Evolutionary conservation across 2,888 invertebrate species (phyloP).

Genomic region (Copidosoma aretas): DNA sequence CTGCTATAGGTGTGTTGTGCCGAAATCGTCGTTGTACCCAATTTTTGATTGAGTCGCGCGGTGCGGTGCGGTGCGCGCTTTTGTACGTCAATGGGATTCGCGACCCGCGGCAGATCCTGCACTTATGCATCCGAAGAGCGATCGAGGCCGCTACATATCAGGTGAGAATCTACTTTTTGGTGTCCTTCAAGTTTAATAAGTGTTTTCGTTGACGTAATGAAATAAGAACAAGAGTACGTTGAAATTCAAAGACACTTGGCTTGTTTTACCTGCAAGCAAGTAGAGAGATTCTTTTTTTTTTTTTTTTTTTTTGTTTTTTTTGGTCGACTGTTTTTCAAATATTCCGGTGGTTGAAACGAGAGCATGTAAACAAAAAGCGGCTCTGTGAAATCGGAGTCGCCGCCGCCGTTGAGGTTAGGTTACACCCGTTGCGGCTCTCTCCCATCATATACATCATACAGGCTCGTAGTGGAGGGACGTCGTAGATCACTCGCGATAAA

Average conservation of each 20-base stretch:
- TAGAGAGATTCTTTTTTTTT: too few relatives aligned
- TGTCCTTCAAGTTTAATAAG: neutral
- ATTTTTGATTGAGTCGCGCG: constrained; percentile 27
- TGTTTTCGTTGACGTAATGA: constrained; percentile 31
- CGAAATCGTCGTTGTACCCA: neutral
- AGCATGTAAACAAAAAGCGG: constrained; percentile 28
- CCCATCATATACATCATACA: too few relatives aligned
- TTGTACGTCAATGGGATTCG: constrained; percentile 55
- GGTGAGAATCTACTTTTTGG: constrained; percentile 41
- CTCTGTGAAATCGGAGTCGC: neutral
- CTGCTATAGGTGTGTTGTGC: neutral
- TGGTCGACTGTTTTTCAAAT: neutral
- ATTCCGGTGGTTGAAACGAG: neutral
- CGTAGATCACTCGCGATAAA: neutral
- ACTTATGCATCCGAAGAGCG: constrained; percentile 55
- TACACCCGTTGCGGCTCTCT: neutral
- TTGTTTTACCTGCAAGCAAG: too few relatives aligned
- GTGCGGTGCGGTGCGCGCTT: constrained; percentile 40
- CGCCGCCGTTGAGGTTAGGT: constrained; percentile 31
- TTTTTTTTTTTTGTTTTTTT: too few relatives aligned
- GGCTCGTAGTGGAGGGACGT: neutral
- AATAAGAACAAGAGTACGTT: constrained; percentile 1
- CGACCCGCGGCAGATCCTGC: constrained; percentile 51
- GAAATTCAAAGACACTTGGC: neutral
- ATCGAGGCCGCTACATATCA: constrained; percentile 52